Evolutionary conservation across 64 coral and sea anemone genomes (phyloP), one percentile per base, ranked within the genome.

Genomic region (Dendrophyllia cribrosa): DNA sequence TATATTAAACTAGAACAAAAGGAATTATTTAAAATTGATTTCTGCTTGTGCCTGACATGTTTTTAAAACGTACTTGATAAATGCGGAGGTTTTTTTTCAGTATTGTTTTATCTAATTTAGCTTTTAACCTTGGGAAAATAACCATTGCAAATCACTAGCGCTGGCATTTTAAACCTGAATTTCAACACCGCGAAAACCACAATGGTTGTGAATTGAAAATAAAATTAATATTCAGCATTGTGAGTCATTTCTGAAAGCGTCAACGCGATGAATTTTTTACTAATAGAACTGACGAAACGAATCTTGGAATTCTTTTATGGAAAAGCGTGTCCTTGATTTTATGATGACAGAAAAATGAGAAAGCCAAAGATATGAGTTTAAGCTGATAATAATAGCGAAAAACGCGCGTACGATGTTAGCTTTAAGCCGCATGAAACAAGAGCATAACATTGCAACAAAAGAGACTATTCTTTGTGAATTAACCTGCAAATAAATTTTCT

Each of bases 191-290:
- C 45, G 24, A 75, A 75, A 75, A 46, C 47, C 46, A 7, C 47
- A n/a, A 2, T 49, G 72, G 45, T 75, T 17, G 17, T 20, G 44
- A 14, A 75, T 13, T 7, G 47, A 75, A 20, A 75, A 82, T 46
- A 26, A 82, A 82, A 82, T 64, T 82, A 82, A 13, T 61, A 82
- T 82, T 82, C 79, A 61, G 5, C 60, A 65, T 65, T 82, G 15
- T 82, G 12, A 66, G 26, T 43, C 59, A 49, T 46, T 59, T 15
- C 59, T 82, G 58, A 61, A 65, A 82, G 23, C 72, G 14, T 48
- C 47, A 49, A 75, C 46, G 45, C 6, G 44, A 75, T 50, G 46
- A 75, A 74, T 69, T 75, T 75, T 75, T 75, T 75, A 75, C 15
- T 75, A 75, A 75, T 49, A 75, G 43, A 47, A 50, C 45, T 75